Conservation (phyloP, 2,797 vertebrate genomes). For the Hemitrygon akajei region DNA sequence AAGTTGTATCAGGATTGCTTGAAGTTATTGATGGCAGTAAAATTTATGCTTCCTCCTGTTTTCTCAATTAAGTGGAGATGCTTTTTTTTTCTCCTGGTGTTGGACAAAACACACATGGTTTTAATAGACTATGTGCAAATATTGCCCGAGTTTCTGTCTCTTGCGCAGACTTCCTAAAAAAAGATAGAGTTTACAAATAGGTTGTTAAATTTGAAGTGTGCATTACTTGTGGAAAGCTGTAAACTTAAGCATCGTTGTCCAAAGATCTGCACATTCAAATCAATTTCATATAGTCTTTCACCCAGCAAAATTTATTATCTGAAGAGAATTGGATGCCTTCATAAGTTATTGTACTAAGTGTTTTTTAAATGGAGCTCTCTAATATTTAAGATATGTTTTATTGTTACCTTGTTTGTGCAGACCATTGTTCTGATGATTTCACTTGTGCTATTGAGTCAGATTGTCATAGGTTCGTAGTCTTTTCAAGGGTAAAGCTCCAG, state of each 20-base stretch:
- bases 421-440: too few species aligned
- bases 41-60: conserved; percentile 96
- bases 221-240: background rate
- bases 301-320: background rate
- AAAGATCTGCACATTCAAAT: background rate
- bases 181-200: conserved; percentile 1
- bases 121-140: conserved; percentile 71
- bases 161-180: conserved; percentile 37
- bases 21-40: conserved; percentile 92
- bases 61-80: conserved; percentile 83
- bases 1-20: conserved; percentile 69
- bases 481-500: too few species aligned
- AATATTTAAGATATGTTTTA: background rate
- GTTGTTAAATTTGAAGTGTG: conserved; percentile 22
- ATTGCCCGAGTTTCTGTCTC: conserved; percentile 65
- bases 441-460: too few species aligned
- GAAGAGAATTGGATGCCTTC: background rate
- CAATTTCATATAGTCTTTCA: background rate
- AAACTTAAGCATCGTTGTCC: background rate
- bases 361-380: background rate
- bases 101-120: conserved; percentile 77
- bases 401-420: background rate
- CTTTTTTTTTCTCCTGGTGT: conserved; percentile 63
- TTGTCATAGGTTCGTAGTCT: too few species aligned
- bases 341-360: background rate